Conservation (phyloP, 1,140 invertebrate genomes). For the Brachionus rubens region DNA sequence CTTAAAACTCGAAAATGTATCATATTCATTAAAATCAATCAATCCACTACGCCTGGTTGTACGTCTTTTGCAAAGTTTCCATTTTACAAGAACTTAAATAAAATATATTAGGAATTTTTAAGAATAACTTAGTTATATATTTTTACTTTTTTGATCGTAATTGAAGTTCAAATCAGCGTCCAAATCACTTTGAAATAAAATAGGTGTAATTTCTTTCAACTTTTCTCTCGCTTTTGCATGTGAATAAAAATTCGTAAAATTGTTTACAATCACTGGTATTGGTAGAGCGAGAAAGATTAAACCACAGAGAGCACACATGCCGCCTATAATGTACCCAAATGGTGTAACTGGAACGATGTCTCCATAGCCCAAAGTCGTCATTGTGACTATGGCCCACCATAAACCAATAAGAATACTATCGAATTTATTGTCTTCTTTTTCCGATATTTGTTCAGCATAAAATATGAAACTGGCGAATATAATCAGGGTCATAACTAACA, state of each 20-base stretch:
- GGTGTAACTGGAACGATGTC: conserved; percentile 40
- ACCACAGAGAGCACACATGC: conserved; percentile 45
- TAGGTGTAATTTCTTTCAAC: background rate
- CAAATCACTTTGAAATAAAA: background rate
- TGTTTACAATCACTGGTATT: conserved; percentile 46
- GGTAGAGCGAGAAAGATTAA: conserved; percentile 35
- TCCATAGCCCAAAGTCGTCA: conserved; percentile 47
- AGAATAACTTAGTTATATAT: background rate
- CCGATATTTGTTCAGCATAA: conserved; percentile 77
- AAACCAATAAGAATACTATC: conserved; percentile 14
- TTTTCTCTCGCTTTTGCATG: conserved; percentile 32
- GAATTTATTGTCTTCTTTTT: conserved; percentile 41
- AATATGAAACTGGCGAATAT: conserved; percentile 95
- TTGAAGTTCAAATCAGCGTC: too few species aligned
- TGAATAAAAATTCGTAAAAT: conserved; percentile 41
- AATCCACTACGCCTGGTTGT: conserved; percentile 10
- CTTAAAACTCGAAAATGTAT: background rate
- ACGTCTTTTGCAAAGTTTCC: conserved; percentile 21
- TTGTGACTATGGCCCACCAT: conserved; percentile 47
- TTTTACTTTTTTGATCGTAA: too few species aligned
- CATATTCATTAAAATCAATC: conserved; percentile 12
- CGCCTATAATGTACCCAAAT: conserved; percentile 37
- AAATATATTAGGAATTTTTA: background rate
- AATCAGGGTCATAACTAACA: conserved; percentile 89
- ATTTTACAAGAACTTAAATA: background rate